phyloP scores from a whole-genome alignment of 2,113 vertebrate species.

The Anolis sagrei region DNA sequence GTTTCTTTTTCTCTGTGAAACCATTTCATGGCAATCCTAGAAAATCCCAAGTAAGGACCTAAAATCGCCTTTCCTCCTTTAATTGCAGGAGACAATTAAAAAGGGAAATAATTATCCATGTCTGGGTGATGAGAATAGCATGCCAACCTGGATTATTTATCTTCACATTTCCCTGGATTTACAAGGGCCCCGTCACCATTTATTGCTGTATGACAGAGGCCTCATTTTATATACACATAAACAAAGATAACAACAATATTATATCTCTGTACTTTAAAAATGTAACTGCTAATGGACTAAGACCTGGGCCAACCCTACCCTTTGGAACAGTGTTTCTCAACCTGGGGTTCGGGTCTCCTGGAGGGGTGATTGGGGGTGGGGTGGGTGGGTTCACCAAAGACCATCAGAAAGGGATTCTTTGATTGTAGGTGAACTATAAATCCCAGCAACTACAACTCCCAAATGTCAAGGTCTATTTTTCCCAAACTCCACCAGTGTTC shows the following conservation, averaged over 20 bases:
- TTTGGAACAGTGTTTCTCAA: no score
- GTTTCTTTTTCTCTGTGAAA: slow-evolving; percentile 11
- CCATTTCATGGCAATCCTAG: slow-evolving; percentile 26
- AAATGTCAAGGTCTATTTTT: no score
- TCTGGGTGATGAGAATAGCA: not conserved
- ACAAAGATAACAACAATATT: not conserved
- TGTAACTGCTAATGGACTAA: not conserved
- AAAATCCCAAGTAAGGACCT: not conserved
- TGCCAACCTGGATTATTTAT: not conserved
- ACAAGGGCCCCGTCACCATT: not conserved
- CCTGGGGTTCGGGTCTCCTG: no score
- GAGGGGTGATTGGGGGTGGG: no score
- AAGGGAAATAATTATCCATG: not conserved
- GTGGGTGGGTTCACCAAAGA: no score
- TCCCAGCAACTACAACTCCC: no score
- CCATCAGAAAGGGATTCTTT: no score
- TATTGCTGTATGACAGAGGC: not conserved
- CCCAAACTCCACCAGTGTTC: no score
- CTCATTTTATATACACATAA: not conserved
- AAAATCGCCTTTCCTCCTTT: not conserved
- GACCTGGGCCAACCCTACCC: not conserved
- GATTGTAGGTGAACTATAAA: no score
- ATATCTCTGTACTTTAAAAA: not conserved
- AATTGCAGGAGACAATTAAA: not conserved
- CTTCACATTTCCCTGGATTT: not conserved